Evolutionary conservation across 2,888 invertebrate species (phyloP).

Genomic region (Caenorhabditis panamensis): DNA sequence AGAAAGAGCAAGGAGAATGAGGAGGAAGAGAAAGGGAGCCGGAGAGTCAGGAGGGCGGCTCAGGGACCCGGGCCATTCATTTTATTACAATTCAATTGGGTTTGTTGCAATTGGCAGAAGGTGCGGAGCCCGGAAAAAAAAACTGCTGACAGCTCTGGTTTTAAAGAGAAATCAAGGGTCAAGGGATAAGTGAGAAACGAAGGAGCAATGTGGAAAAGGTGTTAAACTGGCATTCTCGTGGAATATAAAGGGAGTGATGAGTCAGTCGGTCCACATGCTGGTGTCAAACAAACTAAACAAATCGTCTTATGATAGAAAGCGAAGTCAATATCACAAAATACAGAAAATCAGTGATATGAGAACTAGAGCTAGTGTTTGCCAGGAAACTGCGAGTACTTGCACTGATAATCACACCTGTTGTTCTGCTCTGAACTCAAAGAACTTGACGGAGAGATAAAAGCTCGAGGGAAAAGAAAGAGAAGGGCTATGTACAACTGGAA

Average conservation of each 20-base stretch:
- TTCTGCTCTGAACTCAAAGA: background rate
- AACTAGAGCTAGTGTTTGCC: background rate
- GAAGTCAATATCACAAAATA: no score
- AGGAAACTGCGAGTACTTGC: no score
- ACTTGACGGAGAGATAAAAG: background rate
- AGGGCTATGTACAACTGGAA: no score
- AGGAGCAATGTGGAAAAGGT: background rate
- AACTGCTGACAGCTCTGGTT: background rate
- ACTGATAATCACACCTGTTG: slow-evolving; percentile 1
- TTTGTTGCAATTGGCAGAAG: slow-evolving; percentile 14
- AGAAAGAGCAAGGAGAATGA: background rate
- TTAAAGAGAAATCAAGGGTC: background rate
- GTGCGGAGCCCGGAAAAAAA: no score
- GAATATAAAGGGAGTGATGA: background rate
- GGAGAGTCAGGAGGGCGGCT: background rate
- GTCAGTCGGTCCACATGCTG: background rate
- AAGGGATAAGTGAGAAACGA: background rate
- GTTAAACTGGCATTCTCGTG: background rate
- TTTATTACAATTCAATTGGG: slow-evolving; percentile 46
- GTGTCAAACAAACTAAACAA: background rate
- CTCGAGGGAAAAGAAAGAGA: no score
- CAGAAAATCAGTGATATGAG: background rate
- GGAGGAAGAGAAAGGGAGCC: slow-evolving; percentile 18
- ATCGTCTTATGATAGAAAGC: slow-evolving; percentile 1
- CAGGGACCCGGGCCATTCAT: slow-evolving; percentile 27